Base-by-base conservation (phyloP, 2,888 invertebrate species). In the Tineola bisselliella region DNA sequence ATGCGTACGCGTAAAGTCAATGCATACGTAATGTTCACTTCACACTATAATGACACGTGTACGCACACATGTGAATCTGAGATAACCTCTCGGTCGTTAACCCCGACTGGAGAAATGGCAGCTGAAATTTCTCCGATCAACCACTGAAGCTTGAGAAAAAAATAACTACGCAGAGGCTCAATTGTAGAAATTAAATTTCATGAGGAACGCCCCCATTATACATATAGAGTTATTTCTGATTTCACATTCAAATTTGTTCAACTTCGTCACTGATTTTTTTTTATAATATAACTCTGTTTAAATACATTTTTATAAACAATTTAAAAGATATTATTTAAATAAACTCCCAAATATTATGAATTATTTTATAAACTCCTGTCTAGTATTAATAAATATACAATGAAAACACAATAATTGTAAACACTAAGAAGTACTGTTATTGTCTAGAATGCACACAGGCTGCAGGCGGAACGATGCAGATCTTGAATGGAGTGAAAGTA, bases 401-500 rank as follows among this genome's bases (percentile, higher is more conserved):
- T 31, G 12, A 59, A 60, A 48, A 71, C 63, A 77, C 76, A 74
- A 78, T 73, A 66, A 70, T 25, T 25, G 25, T 25, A 25, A 6
- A 25, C 25, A 25, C 25, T 25, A 4, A 25, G 25, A 6, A 65
- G 66, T 64, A 61, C 62, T 48, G 69, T 72, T 71, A 74, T 77
- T 75, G 76, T 75, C 71, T 66, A 68, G 68, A 67, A 48, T 66
- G 66, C 66, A 48, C 15, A 48, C 56, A 56, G 65, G 63, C 68
- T 67, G 70, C 67, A 72, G 74, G 77, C 76, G 79, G 77, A 81
- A 80, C 80, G 70, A 69, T 69, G 66, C 66, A 74, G 81, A 81
- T 83, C 82, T 83, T 84, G 83, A 81, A 84, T 83, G 76, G 78
- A 84, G 86, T 81, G 86, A 86, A 87, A 87, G 86, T 84, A 75